Base-by-base conservation (phyloP, 2,888 invertebrate species). In the Syritta pipiens region DNA sequence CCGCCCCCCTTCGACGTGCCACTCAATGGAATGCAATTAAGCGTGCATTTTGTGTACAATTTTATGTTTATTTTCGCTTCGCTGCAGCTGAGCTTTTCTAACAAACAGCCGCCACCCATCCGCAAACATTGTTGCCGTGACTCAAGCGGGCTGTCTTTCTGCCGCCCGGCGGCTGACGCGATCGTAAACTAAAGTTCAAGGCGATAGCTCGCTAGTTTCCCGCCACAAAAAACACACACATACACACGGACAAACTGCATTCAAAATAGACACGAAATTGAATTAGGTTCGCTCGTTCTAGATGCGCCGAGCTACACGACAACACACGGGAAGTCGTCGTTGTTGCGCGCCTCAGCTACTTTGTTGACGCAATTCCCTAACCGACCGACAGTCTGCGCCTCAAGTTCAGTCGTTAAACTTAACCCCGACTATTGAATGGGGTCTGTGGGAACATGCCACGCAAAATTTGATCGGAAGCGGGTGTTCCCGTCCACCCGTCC, bases 121-220 rank as follows among this genome's bases (percentile, higher is more conserved):
- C 7, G 24, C 26, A 22, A 46, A 22, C 55, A 28, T 37, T 57
- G 57, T 57, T 57, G 67, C 55, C n/a, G 17, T 17, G 17, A 37
- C 37, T 14, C 10, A 55, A n/a, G n/a, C n/a, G n/a, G n/a, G n/a
- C n/a, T n/a, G n/a, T n/a, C n/a, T n/a, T n/a, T n/a, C n/a, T 17
- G 7, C 24, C 35, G 53, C 10, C 17, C 12, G 19, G 26, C 20
- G 32, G 20, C 10, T 57, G 67, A 67, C 46, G 68, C 49, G 68
- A 59, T 59, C 57, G 49, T 37, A 14, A 28, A 49, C 12, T 35
- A 68, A 68, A 68, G 68, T 68, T 68, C 68, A 68, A 68, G 68
- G 68, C 48, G 24, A 68, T 67, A 55, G 28, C 57, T 68, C 22
- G 37, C 37, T 2, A 7, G 9, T 9, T n/a, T n/a, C n/a, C n/a